phyloP scores from a whole-genome alignment of 1,140 invertebrate genomes.

The Lamellibrachia luymesi region DNA sequence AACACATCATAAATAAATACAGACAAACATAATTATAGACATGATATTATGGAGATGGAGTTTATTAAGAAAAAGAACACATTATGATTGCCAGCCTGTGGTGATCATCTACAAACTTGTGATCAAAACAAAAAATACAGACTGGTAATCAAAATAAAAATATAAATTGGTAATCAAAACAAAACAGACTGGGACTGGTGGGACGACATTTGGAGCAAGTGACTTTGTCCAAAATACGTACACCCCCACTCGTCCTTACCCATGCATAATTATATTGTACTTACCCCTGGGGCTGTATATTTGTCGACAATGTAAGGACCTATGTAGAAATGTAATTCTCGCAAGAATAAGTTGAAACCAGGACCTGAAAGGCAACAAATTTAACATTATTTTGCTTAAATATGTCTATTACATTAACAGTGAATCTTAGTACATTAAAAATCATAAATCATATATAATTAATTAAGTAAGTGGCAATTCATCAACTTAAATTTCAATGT shows the following conservation, averaged over 20 bases:
- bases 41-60: too few species aligned
- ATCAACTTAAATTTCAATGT: neutral
- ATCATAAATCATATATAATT: neutral
- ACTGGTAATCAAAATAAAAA: too few species aligned
- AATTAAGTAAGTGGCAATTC: neutral
- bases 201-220: too few species aligned
- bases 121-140: too few species aligned
- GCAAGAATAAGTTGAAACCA: slow-evolving; percentile 50
- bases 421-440: neutral
- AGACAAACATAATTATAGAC: neutral
- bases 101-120: too few species aligned
- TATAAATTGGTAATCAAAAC: too few species aligned
- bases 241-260: neutral
- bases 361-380: slow-evolving; percentile 37
- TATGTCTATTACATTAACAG: neutral
- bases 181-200: too few species aligned
- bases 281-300: slow-evolving; percentile 52
- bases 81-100: too few species aligned
- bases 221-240: too few species aligned
- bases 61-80: too few species aligned
- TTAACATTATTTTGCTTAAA: slow-evolving; percentile 7
- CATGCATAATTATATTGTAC: slow-evolving; percentile 19
- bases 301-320: slow-evolving; percentile 47
- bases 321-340: slow-evolving; percentile 47
- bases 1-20: neutral